phyloP scores from a whole-genome alignment of 2,888 invertebrate species.

The Eumacrocentrus americanus region DNA sequence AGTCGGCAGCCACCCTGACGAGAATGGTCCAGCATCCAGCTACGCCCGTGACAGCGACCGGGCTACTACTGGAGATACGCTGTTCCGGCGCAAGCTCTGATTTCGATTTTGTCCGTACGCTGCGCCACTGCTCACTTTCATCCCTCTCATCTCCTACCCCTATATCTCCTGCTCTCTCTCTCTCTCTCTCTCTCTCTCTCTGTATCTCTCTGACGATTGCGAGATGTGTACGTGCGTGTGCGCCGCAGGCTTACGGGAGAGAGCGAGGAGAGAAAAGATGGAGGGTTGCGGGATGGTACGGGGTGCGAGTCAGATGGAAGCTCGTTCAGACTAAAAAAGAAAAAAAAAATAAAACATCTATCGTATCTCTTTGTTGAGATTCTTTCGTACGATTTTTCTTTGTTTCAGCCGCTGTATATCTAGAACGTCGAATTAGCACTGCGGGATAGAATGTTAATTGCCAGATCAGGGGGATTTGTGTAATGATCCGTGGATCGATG shows the following conservation, averaged over 20 bases:
- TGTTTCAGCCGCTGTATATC: background rate
- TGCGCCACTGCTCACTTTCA: conserved; percentile 47
- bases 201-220: no score
- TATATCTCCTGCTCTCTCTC: no score
- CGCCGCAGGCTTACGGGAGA: no score
- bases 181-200: no score
- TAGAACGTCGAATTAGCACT: no score
- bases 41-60: conserved; percentile 60
- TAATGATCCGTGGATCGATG: background rate
- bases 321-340: background rate
- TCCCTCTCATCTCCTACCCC: conserved; percentile 17
- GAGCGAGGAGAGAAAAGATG: background rate
- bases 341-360: background rate
- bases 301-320: background rate
- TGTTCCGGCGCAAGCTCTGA: conserved; percentile 56
- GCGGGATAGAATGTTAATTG: no score
- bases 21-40: conserved; percentile 55
- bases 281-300: background rate
- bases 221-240: background rate
- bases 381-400: background rate
- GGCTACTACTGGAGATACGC: conserved; percentile 54
- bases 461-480: background rate
- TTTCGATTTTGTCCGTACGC: conserved; percentile 50
- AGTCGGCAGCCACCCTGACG: conserved; percentile 40
- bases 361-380: conserved; percentile 3